These are phyloP conservation scores for Thymelicus lineola DNA, from an alignment of 2,888 invertebrate species.

Conservation along the genomic window DNA sequence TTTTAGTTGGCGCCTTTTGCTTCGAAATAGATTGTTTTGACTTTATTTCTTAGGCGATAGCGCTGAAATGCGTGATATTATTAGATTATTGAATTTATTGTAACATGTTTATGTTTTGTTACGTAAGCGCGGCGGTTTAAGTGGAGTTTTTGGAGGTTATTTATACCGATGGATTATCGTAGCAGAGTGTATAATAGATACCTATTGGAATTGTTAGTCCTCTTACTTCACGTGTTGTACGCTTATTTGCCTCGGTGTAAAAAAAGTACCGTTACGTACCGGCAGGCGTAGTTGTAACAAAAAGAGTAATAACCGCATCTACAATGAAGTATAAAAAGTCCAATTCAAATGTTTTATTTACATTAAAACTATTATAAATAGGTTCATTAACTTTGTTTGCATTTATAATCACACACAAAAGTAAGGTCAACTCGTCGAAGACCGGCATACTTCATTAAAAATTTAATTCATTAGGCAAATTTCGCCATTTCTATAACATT, in stretches of 20 bases:
- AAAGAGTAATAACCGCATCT: neutral
- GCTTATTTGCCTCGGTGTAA: constrained; percentile 17
- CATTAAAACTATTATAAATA: too few species aligned
- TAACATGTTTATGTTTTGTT: constrained; percentile 47
- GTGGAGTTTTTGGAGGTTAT: constrained; percentile 58
- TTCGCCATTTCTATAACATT: too few species aligned
- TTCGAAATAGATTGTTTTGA: constrained; percentile 42
- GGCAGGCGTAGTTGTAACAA: constrained; percentile 10
- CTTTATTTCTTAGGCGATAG: constrained; percentile 40
- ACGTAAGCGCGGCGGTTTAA: constrained; percentile 51
- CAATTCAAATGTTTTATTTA: too few species aligned
- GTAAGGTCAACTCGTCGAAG: too few species aligned
- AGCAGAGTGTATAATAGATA: constrained; percentile 38
- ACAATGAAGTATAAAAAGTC: too few species aligned
- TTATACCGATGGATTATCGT: constrained; percentile 41
- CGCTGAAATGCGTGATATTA: constrained; percentile 38
- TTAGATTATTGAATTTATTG: constrained; percentile 37
- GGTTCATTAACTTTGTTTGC: too few species aligned
- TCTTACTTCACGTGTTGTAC: constrained; percentile 40
- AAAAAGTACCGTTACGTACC: constrained; percentile 34
- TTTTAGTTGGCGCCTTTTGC: constrained; percentile 47
- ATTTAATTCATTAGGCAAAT: too few species aligned
- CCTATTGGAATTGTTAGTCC: constrained; percentile 34
- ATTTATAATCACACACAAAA: too few species aligned
- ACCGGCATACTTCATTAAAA: too few species aligned